These are phyloP conservation scores for Isotomurus palustris DNA, from an alignment of 2,888 invertebrate species.

Conservation along the genomic window DNA sequence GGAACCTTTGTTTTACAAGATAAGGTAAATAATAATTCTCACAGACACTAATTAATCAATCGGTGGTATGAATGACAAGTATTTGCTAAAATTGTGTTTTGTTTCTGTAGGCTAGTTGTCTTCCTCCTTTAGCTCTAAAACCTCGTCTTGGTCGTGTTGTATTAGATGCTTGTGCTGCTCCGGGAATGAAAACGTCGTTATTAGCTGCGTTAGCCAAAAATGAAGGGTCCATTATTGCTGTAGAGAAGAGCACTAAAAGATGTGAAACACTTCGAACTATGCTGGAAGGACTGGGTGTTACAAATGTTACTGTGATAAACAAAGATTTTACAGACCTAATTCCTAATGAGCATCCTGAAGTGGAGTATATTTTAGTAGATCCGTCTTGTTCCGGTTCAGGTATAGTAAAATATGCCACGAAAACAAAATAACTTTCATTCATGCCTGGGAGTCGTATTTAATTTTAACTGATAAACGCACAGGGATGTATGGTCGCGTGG, in stretches of 20 bases:
- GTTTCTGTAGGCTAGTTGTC: constrained; percentile 74
- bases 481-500: constrained; percentile 60
- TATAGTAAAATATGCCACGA: constrained; percentile 50
- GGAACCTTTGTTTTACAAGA: constrained; percentile 83
- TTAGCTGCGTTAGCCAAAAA: constrained; percentile 77
- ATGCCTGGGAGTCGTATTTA: neutral
- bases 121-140: constrained; percentile 73
- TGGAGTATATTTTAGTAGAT: constrained; percentile 90
- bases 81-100: constrained; percentile 25
- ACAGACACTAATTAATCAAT: no score
- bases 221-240: constrained; percentile 63
- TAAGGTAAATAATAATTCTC: constrained; percentile 66
- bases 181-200: constrained; percentile 94
- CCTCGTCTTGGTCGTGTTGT: constrained; percentile 68
- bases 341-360: constrained; percentile 59
- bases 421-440: constrained; percentile 1
- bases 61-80: constrained; percentile 13
- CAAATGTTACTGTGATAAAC: constrained; percentile 63
- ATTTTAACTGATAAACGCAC: constrained; percentile 32
- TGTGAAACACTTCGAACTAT: constrained; percentile 63
- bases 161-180: constrained; percentile 95
- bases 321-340: constrained; percentile 68
- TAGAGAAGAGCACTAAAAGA: constrained; percentile 68
- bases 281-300: constrained; percentile 61
- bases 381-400: constrained; percentile 96